Conservation (phyloP, 2,113 vertebrate genomes). For the Eretmochelys imbricata region DNA sequence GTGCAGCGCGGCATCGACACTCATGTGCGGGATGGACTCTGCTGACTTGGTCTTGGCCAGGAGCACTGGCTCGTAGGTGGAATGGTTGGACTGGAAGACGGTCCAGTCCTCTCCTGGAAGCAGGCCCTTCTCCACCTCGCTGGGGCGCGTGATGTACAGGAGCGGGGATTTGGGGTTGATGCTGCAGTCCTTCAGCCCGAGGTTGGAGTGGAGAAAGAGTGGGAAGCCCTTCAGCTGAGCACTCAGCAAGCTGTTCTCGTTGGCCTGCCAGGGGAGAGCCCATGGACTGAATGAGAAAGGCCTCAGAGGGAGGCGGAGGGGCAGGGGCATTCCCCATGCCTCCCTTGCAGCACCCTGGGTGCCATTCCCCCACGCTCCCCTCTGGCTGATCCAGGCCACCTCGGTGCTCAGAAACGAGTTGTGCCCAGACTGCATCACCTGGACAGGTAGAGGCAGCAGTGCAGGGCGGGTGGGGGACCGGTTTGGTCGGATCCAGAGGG, state of each 20-base stretch:
- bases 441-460: not conserved
- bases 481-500: not conserved
- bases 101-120: constrained; percentile 98
- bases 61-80: constrained; percentile 94
- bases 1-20: constrained; percentile 87
- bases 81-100: constrained; percentile 97
- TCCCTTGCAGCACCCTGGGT: not conserved
- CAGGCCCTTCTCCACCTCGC: constrained; percentile 91
- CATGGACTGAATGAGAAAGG: not conserved
- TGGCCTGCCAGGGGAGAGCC: constrained; percentile 82
- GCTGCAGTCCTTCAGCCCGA: constrained; percentile 95
- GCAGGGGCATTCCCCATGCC: not conserved
- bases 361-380: no score
- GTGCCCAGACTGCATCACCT: not conserved
- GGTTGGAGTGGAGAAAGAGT: constrained; percentile 95
- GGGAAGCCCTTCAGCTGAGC: constrained; percentile 98
- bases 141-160: constrained; percentile 92
- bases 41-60: constrained; percentile 94
- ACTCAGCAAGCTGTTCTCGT: constrained; percentile 97
- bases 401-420: not conserved
- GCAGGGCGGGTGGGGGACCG: not conserved
- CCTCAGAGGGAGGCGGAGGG: not conserved
- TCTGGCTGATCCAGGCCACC: no score
- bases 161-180: constrained; percentile 95
- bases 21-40: constrained; percentile 89